phyloP scores from a whole-genome alignment of 1,140 invertebrate genomes.

The Meteorus sp. region DNA sequence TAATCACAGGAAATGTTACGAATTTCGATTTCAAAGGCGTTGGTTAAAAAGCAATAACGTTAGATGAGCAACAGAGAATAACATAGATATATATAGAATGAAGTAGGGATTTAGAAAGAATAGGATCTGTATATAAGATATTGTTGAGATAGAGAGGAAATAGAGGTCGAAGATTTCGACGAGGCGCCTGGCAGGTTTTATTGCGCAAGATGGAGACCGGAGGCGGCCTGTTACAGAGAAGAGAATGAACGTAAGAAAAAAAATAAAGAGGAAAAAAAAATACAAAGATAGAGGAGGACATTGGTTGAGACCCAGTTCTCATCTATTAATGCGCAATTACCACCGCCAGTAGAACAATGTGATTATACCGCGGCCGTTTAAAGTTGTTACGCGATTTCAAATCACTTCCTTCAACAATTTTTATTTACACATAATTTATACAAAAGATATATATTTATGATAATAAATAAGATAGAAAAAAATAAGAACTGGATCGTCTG shows the following conservation, averaged over 20 bases:
- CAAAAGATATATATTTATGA: too few species aligned
- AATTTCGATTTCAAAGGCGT: slow-evolving; percentile 4
- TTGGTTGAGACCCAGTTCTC: slow-evolving; percentile 48
- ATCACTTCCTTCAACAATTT: slow-evolving; percentile 31
- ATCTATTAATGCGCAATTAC: slow-evolving; percentile 51
- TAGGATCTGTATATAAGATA: too few species aligned
- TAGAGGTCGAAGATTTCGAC: neutral
- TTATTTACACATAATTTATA: too few species aligned
- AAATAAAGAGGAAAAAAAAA: neutral
- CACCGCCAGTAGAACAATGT: slow-evolving; percentile 45
- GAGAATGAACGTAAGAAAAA: neutral
- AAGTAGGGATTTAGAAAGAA: too few species aligned
- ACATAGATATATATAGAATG: too few species aligned
- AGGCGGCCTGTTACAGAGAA: slow-evolving; percentile 26
- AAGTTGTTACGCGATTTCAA: slow-evolving; percentile 41
- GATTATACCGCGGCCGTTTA: slow-evolving; percentile 45
- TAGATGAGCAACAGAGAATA: neutral
- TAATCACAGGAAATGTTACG: slow-evolving; percentile 25
- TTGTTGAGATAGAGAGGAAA: too few species aligned
- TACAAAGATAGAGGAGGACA: too few species aligned
- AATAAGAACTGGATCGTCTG: too few species aligned
- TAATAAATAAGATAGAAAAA: too few species aligned
- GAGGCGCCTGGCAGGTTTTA: slow-evolving; percentile 21
- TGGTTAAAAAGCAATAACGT: neutral
- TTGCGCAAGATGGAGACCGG: slow-evolving; percentile 35